Evolutionary conservation across 2,113 vertebrate species (phyloP).

Genomic region (Plecotus auritus): DNA sequence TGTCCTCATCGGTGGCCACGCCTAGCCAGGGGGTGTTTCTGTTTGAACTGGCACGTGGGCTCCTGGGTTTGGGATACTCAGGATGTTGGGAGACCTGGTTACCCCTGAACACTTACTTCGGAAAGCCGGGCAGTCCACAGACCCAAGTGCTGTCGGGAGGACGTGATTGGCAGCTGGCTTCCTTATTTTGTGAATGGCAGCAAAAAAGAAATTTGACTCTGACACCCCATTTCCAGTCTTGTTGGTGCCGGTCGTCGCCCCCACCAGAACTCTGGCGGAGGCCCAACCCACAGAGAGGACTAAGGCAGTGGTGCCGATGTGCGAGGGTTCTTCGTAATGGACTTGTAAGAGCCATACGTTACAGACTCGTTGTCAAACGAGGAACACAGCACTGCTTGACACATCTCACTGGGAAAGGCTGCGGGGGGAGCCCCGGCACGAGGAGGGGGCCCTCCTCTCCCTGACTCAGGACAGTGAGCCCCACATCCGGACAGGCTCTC

Average conservation of each 20-base stretch:
- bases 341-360: constrained; percentile 43
- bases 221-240: constrained; percentile 42
- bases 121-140: constrained; percentile 51
- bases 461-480: neutral
- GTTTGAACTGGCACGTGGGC: neutral
- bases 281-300: constrained; percentile 66
- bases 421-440: neutral
- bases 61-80: constrained; percentile 52
- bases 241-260: neutral
- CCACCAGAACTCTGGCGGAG: constrained; percentile 63
- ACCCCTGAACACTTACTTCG: constrained; percentile 74
- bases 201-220: constrained; percentile 62
- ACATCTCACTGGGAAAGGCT: constrained; percentile 28
- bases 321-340: neutral
- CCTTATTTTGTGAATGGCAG: constrained; percentile 66
- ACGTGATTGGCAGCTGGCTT: constrained; percentile 73
- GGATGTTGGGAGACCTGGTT: constrained; percentile 42
- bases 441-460: neutral
- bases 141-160: constrained; percentile 75
- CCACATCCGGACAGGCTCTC: neutral
- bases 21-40: constrained; percentile 1
- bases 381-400: constrained; percentile 65
- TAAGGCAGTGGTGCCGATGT: constrained; percentile 64
- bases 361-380: constrained; percentile 72
- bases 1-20: neutral